Percentiles rank a stretch among this genome's conserved stretches.
These are phyloP conservation scores for Lagopus leucura DNA, from an alignment of 2,113 vertebrate genomes.

Conservation along the genomic window DNA sequence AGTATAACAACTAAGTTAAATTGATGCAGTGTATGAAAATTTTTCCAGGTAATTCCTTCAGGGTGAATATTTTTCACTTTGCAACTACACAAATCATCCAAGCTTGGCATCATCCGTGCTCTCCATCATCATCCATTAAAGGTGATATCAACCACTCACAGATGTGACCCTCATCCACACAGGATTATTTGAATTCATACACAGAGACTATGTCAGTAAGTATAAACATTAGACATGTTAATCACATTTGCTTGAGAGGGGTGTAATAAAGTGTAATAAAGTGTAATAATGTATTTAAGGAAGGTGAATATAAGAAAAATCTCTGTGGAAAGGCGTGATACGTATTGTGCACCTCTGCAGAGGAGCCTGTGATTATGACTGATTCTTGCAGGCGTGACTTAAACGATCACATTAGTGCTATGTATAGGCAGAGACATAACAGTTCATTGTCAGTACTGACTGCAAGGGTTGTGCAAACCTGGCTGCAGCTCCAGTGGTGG, in stretches of 20 bases:
- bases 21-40: neutral
- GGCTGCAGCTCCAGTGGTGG: neutral
- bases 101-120: neutral
- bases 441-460: neutral
- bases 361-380: neutral
- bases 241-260: neutral
- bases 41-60: neutral
- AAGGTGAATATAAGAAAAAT: neutral
- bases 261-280: neutral
- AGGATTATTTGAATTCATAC: neutral
- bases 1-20: neutral
- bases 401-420: neutral
- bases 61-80: neutral
- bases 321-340: neutral
- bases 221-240: neutral
- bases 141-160: neutral
- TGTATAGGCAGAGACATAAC: neutral
- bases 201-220: neutral
- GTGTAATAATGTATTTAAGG: neutral
- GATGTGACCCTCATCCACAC: accelerated
- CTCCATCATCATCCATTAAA: neutral
- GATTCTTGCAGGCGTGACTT: neutral
- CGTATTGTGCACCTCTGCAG: accelerated
- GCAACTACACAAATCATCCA: neutral
- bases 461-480: neutral